Conservation (phyloP, 2,113 vertebrate genomes). For the Grantiella picta region DNA sequence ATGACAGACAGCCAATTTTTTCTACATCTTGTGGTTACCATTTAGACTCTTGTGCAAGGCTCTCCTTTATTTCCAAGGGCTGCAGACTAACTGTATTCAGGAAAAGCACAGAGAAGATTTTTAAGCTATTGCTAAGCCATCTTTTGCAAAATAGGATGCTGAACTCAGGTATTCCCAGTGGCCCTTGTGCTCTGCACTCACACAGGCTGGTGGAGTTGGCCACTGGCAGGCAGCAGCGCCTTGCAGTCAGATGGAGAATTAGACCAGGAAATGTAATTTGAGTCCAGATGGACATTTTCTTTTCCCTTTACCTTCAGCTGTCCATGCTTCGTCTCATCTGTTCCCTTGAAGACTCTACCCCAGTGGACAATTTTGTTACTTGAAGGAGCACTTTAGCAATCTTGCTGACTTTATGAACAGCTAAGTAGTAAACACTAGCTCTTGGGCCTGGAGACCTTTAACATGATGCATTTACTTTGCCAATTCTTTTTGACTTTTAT, state of each 20-base stretch:
- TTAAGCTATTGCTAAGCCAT: not conserved
- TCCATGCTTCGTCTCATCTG: not conserved
- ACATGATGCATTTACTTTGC: not conserved
- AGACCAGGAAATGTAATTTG: not conserved
- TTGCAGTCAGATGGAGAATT: not conserved
- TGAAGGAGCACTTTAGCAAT: not conserved
- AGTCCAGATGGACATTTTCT: not conserved
- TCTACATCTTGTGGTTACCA: not conserved
- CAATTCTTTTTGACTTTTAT: constrained; percentile 2
- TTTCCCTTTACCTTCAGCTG: not conserved
- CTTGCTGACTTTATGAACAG: not conserved
- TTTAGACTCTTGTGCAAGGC: not conserved
- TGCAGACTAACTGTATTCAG: not conserved
- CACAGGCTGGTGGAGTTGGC: accelerated
- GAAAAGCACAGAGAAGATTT: not conserved
- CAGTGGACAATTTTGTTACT: not conserved
- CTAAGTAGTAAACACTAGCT: not conserved
- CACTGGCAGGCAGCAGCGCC: not conserved
- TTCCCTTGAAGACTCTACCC: not conserved
- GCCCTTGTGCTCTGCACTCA: not conserved
- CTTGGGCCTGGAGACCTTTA: not conserved
- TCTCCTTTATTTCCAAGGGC: not conserved
- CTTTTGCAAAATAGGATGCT: not conserved
- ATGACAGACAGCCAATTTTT: not conserved
- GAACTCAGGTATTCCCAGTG: not conserved